These are phyloP conservation scores for Pseudomyrmex flavicornis DNA, from an alignment of 1,140 invertebrate genomes.

Conservation along the genomic window DNA sequence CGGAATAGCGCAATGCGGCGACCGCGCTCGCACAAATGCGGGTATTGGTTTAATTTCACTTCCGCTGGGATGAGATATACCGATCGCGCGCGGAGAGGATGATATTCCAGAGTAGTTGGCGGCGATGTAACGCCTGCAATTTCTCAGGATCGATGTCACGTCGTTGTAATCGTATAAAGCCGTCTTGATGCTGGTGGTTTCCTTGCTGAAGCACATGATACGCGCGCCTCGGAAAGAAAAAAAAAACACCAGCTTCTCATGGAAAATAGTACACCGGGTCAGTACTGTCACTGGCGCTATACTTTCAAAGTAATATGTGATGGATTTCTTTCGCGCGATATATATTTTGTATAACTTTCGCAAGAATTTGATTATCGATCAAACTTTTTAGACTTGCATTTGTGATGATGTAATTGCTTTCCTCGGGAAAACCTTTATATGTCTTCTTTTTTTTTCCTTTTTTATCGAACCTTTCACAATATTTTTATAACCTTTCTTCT, in stretches of 20 bases:
- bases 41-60: slow-evolving; percentile 57
- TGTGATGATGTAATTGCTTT: not conserved
- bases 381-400: not conserved
- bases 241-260: not conserved
- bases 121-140: slow-evolving; percentile 38
- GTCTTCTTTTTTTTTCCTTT: no score
- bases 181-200: slow-evolving; percentile 28
- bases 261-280: slow-evolving; percentile 10
- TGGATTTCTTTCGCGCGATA: not conserved
- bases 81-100: not conserved
- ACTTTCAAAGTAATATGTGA: slow-evolving; percentile 8
- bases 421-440: no score
- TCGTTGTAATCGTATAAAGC: slow-evolving; percentile 49
- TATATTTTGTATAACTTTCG: not conserved
- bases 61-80: not conserved
- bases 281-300: not conserved
- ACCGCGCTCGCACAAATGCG: slow-evolving; percentile 29
- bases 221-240: not conserved
- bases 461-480: no score
- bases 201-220: slow-evolving; percentile 38
- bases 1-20: slow-evolving; percentile 49
- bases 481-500: not conserved
- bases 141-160: slow-evolving; percentile 58
- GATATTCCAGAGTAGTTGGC: slow-evolving; percentile 46
- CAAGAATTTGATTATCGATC: slow-evolving; percentile 12